Base-by-base conservation (phyloP, 1,140 invertebrate species). In the Drosophila nigrodunni region DNA sequence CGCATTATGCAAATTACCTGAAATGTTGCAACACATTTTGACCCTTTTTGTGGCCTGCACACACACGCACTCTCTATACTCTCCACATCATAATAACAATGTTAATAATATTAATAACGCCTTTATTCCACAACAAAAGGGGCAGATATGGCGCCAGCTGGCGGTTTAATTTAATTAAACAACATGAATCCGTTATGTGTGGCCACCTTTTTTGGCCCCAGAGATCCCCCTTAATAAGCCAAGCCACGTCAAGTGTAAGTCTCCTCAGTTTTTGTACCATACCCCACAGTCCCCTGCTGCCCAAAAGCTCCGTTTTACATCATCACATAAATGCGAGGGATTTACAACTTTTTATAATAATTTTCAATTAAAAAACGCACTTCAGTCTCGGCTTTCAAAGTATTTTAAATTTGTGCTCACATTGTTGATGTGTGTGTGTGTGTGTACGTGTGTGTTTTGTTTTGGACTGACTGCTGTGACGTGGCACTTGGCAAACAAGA, bases 41-140 rank as follows among this genome's bases (percentile, higher is more conserved):
- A 73, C 82, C 52, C 71, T 78, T 77, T 78, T 68, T 69, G 37
- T 30, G 25, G 25, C 25, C 25, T 30, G 25, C 25, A 30, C 25
- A 30, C 25, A 4, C 25, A 30, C 6, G 6, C 25, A 30, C 25
- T 49, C 44, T 13, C 1, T 25, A 47, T 46, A 41, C 61, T 47
- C 66, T 46, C 66, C 70, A 54, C 70, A 70, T 58, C 58, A 71
- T 78, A 50, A 64, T 55, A 25, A 80, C 64, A 73, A 82, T 78
- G 85, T 80, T 88, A 88, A 89, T 87, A 87, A 89, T 88, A 88
- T 88, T 88, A 88, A 88, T 89, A 89, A 89, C 85, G 85, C 83
- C 83, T 83, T 88, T 83, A 88, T 88, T 73, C 74, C 85, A 58
- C 74, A 85, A 89, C 85, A 89, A 88, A 83, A 74, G 67, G 59